These are phyloP conservation scores for Tenthredo notha DNA, from an alignment of 2,888 invertebrate genomes.

Conservation along the genomic window DNA sequence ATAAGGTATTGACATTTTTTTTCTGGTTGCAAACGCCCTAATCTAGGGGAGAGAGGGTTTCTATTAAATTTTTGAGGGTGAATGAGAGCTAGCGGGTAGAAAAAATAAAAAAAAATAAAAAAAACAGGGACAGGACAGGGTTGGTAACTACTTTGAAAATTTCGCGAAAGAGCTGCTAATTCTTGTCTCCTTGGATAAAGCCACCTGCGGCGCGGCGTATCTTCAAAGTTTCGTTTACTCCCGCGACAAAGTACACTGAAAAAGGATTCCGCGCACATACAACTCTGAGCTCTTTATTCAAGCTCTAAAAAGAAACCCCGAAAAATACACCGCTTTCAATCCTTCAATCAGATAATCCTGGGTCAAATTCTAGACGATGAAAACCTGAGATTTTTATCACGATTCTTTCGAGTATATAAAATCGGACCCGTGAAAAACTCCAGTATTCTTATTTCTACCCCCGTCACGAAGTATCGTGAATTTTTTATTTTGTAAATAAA, in stretches of 20 bases:
- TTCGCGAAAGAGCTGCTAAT: conserved; percentile 42
- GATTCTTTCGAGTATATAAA: not conserved
- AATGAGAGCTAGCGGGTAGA: not conserved
- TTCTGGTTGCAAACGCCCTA: not conserved
- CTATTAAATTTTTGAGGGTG: not conserved
- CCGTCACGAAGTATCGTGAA: not conserved
- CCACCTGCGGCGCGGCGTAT: conserved; percentile 24
- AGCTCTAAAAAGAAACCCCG: not conserved
- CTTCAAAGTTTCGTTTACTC: conserved; percentile 15
- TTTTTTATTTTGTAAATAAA: not conserved
- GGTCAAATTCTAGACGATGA: not conserved
- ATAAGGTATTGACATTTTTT: conserved; percentile 4
- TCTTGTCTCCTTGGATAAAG: conserved; percentile 37
- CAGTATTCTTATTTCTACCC: not conserved
- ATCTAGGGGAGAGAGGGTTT: not conserved
- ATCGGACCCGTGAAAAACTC: not conserved
- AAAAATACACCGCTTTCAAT: conserved; percentile 26
- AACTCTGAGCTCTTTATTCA: conserved; percentile 6
- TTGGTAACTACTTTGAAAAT: conserved; percentile 31
- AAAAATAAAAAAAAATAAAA: no score
- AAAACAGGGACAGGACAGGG: not conserved
- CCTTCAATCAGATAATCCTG: conserved; percentile 29
- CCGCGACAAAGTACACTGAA: not conserved
- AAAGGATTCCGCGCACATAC: not conserved
- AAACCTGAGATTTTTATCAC: not conserved